A percentile compares a stretch with the other conserved stretches of the same genome.
Conservation (phyloP, 1,140 invertebrate species). For the Mylabris phalerata region DNA sequence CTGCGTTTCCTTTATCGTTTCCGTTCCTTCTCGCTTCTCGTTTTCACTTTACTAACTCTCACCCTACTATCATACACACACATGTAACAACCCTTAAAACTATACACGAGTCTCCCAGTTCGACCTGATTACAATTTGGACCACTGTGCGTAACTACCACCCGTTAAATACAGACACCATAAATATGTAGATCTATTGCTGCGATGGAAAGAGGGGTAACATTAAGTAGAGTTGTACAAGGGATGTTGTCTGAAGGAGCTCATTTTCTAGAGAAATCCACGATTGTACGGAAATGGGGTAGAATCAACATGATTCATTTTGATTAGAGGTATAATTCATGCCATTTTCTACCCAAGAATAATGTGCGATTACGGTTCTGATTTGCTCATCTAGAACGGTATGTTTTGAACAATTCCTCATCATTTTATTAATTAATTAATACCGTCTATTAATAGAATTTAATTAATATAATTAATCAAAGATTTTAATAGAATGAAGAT, state of each 20-base stretch:
- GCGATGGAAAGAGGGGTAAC: neutral
- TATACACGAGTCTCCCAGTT: neutral
- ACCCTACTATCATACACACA: no score
- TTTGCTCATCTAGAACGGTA: neutral
- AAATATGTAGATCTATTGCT: constrained; percentile 12
- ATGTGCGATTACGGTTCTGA: neutral
- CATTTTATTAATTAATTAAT: neutral
- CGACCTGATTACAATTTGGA: constrained; percentile 5
- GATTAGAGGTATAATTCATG: neutral
- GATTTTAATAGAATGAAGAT: neutral
- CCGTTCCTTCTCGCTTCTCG: constrained; percentile 4
- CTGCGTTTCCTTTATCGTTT: constrained; percentile 12
- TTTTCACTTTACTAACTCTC: neutral
- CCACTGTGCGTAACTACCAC: constrained; percentile 6
- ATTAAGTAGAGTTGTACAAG: no score
- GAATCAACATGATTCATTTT: neutral
- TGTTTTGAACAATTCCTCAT: neutral
- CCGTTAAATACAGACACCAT: constrained; percentile 10
- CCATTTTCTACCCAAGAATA: neutral
- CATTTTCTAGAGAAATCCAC: constrained; percentile 1
- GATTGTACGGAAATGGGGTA: neutral
- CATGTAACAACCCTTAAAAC: no score
- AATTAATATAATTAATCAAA: neutral
- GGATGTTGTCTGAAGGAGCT: neutral
- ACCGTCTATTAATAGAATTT: neutral